Percentiles rank a stretch among this genome's conserved stretches.
Evolutionary conservation across 2,888 invertebrate genomes (phyloP).

Genomic region (Ommatoiulus sabulosus): DNA sequence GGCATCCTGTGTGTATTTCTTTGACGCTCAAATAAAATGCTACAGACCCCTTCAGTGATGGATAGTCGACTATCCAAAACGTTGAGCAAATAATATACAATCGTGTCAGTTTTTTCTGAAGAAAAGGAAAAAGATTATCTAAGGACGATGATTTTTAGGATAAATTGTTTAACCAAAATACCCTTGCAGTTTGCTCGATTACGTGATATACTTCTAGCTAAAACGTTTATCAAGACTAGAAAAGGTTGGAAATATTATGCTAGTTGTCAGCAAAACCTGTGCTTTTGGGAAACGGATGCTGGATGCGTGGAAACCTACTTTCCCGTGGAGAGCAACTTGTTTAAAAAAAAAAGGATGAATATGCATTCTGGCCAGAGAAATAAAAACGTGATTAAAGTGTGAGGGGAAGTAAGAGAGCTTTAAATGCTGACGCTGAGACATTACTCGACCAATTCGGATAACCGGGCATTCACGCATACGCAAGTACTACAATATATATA

Average conservation of each 20-base stretch:
- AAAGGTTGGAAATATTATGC: background rate
- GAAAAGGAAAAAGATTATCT: background rate
- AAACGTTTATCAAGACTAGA: background rate
- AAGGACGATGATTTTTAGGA: background rate
- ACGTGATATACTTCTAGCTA: background rate
- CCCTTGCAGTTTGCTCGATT: background rate
- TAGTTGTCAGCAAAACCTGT: background rate
- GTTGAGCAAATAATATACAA: background rate
- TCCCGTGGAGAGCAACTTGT: background rate
- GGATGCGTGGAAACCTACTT: background rate
- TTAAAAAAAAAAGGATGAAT: background rate
- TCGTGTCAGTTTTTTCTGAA: background rate
- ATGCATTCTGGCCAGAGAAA: background rate
- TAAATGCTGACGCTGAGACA: background rate
- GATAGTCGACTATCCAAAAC: too few species aligned
- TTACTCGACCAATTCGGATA: background rate
- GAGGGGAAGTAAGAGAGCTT: background rate
- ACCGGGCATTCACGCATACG: background rate
- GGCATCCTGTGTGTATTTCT: background rate
- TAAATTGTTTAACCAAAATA: background rate
- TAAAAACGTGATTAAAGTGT: background rate
- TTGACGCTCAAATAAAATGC: too few species aligned
- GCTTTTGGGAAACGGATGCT: background rate
- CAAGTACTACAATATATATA: constrained; percentile 16
- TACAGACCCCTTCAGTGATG: too few species aligned